Conservation (phyloP, 1,140 invertebrate species). For the Dreissena rostriformis region DNA sequence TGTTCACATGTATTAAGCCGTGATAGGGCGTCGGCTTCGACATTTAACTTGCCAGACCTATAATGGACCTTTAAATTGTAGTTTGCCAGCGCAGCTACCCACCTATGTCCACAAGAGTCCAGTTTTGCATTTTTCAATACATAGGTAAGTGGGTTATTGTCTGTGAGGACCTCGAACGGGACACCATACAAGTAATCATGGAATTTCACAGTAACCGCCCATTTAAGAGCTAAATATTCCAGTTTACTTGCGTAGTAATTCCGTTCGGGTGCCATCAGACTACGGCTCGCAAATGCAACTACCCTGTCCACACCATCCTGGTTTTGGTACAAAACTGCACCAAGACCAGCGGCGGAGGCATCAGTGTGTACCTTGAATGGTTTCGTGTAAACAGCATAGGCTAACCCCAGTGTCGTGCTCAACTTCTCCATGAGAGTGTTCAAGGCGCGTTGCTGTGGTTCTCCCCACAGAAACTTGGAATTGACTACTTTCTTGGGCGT, state of each 20-base stretch:
- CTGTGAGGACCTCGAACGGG: conserved; percentile 43
- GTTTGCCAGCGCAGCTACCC: conserved; percentile 37
- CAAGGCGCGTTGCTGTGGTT: conserved; percentile 44
- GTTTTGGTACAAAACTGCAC: conserved; percentile 70
- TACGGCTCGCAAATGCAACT: conserved; percentile 53
- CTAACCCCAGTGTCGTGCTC: conserved; percentile 53
- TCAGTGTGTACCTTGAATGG: conserved; percentile 61
- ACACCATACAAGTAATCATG: conserved; percentile 51
- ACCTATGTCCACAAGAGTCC: conserved; percentile 31
- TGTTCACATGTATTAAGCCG: background rate
- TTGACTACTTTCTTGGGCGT: background rate
- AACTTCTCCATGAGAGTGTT: conserved; percentile 52
- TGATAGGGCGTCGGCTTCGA: conserved; percentile 27
- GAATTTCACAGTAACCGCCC: conserved; percentile 48
- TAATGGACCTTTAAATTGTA: conserved; percentile 48
- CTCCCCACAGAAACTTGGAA: conserved; percentile 8
- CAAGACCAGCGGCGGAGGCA: conserved; percentile 58
- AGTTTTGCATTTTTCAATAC: conserved; percentile 39
- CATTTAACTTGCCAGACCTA: conserved; percentile 39
- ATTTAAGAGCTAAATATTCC: conserved; percentile 47
- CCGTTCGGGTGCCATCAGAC: conserved; percentile 29
- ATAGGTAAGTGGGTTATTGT: conserved; percentile 49
- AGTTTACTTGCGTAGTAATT: conserved; percentile 52
- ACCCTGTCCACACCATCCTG: conserved; percentile 57
- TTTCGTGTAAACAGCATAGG: conserved; percentile 47